Evolutionary conservation across 2,113 vertebrate species (phyloP).

Genomic region (Archocentrus centrarchus): DNA sequence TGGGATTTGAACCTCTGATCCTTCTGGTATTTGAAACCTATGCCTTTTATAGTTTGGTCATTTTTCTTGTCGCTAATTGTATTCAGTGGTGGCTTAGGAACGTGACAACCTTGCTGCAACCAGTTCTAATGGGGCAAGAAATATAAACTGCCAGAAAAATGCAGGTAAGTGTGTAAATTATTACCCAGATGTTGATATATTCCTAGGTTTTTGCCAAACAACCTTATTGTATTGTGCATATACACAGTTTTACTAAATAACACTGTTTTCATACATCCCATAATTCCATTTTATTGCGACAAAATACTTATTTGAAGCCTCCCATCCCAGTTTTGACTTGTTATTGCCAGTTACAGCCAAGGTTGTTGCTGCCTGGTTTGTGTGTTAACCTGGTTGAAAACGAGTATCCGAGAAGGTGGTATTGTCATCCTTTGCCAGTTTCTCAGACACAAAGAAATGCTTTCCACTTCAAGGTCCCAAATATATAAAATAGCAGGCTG

Average conservation of each 20-base stretch:
- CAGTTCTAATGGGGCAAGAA: neutral
- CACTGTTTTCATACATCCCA: neutral
- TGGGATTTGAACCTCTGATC: conserved; percentile 4
- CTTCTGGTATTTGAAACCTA: neutral
- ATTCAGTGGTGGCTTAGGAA: neutral
- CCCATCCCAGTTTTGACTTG: neutral
- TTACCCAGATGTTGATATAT: neutral
- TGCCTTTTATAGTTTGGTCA: neutral
- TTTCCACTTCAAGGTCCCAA: conserved; percentile 41
- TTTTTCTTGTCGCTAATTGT: neutral
- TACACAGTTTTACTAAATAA: neutral
- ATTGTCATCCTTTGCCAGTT: conserved; percentile 43
- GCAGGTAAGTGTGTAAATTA: neutral
- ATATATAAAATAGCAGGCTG: neutral
- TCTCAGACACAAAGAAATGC: conserved; percentile 19
- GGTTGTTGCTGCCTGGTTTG: neutral
- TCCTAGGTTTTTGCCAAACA: neutral
- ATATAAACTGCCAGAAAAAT: neutral
- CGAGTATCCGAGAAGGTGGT: conserved; percentile 28
- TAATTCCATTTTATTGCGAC: neutral
- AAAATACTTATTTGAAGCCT: neutral
- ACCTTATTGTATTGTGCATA: neutral
- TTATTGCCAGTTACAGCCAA: neutral
- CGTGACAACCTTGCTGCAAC: neutral
- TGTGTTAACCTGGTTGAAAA: conserved; percentile 18